Evolutionary conservation across 2,797 vertebrate genomes (phyloP).

Genomic region (Darevskia mixta): DNA sequence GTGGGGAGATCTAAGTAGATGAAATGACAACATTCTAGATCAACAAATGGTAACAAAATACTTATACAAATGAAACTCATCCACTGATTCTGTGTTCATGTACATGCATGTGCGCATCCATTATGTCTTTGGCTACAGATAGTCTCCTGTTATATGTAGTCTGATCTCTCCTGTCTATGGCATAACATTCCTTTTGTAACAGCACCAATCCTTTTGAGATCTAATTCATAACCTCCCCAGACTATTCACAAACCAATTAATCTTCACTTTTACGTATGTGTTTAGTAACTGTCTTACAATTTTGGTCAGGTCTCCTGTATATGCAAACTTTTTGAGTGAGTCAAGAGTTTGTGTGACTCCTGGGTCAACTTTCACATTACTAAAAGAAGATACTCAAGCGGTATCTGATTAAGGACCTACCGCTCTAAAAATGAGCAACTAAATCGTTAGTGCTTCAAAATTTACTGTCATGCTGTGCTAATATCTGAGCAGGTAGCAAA

Average conservation of each 20-base stretch:
- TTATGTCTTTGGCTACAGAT: background rate
- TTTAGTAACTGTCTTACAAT: background rate
- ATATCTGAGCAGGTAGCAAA: background rate
- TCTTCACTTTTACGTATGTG: background rate
- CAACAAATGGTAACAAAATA: background rate
- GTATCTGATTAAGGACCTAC: background rate
- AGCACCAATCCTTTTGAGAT: background rate
- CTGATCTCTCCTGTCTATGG: background rate
- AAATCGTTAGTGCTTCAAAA: background rate
- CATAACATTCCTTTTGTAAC: background rate
- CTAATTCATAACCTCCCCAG: background rate
- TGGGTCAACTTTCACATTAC: background rate
- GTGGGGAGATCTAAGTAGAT: constrained; percentile 86
- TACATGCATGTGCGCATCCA: background rate
- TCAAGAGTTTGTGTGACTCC: background rate
- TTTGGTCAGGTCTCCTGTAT: background rate
- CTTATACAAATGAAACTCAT: background rate
- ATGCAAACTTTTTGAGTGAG: background rate
- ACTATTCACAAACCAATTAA: background rate
- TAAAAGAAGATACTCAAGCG: background rate
- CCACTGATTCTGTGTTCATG: background rate
- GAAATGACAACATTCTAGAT: background rate
- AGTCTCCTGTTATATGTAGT: background rate
- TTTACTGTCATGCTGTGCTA: background rate
- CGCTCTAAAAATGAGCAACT: background rate